Base-by-base conservation (phyloP, 2,888 invertebrate species). In the Hirudinaria manillensis region DNA sequence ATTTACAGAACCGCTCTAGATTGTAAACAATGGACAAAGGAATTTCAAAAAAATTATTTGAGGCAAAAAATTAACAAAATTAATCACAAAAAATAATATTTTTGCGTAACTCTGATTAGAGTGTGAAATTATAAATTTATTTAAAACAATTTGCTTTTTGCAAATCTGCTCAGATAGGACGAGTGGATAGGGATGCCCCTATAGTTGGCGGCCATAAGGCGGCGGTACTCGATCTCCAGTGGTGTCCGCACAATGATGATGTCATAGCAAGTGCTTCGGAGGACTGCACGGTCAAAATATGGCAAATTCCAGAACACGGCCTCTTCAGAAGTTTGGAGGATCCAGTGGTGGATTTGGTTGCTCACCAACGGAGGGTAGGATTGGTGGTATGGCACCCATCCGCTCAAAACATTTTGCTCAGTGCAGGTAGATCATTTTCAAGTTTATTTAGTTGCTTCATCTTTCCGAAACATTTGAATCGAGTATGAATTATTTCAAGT, bases 201-300 rank as follows among this genome's bases (percentile, higher is more conserved):
- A 91, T 88, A 89, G 94, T 97, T 77, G 92, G 93, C 27, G 96
- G 96, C 24, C 96, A 97, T 87, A 90, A 91, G 79, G 93, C 93
- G 78, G 91, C 94, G 75, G 93, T 95, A 75, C 87, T 94, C 81
- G 94, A 95, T 86, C 90, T 95, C 80, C 93, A 93, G 84, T 97
- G 94, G 94, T 94, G 94, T 87, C 96, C 96, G 51, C 95, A 95
- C 88, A 94, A 97, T 86, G 96, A 97, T 87, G 93, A 96, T 87
- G 90, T 95, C 82, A 94, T 96, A 81, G 95, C 96, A 16, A 93
- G 93, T 75, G 93, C 92, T 83, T 94, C 94, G 76, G 96, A 97
- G 85, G 96, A 97, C 87, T 93, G 93, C 86, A 93, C 94, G 80
- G 93, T 93, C 70, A 87, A 84, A 78, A 78, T 80, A 87, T 95